Evolutionary conservation across 1,140 invertebrate species (phyloP).

Genomic region (Drosophila teissieri): DNA sequence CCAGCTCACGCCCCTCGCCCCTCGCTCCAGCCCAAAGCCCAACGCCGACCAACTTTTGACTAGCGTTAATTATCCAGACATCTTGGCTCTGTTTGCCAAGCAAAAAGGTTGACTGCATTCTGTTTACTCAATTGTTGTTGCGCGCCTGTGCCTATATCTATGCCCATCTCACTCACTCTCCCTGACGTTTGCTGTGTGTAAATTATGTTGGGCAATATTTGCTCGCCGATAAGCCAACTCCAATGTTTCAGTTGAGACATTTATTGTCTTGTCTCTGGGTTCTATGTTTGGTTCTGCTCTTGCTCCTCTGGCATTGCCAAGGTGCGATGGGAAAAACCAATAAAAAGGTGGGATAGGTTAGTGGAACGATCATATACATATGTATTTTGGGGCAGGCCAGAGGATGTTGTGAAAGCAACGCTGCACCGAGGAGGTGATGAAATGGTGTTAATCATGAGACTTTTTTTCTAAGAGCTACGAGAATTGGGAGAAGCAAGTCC

Average conservation of each 20-base stretch:
- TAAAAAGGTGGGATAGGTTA: slow-evolving; percentile 66
- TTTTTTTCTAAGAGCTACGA: neutral
- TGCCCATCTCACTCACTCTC: neutral
- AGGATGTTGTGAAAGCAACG: neutral
- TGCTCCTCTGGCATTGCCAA: slow-evolving; percentile 59
- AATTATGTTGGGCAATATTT: slow-evolving; percentile 81
- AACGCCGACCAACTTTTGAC: slow-evolving; percentile 17
- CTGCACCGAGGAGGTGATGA: slow-evolving; percentile 1
- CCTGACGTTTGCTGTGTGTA: slow-evolving; percentile 44
- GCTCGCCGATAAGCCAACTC: slow-evolving; percentile 61
- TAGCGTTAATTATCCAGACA: slow-evolving; percentile 73
- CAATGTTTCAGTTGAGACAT: slow-evolving; percentile 62
- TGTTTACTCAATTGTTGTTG: slow-evolving; percentile 72
- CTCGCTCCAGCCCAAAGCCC: neutral
- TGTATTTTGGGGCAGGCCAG: slow-evolving; percentile 8
- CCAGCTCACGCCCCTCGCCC: slow-evolving; percentile 19
- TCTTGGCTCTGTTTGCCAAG: slow-evolving; percentile 50
- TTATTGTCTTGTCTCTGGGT: slow-evolving; percentile 28
- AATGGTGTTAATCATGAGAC: neutral
- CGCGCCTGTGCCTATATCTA: slow-evolving; percentile 2
- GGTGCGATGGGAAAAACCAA: slow-evolving; percentile 51
- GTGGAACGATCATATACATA: slow-evolving; percentile 33
- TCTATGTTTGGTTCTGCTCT: slow-evolving; percentile 9
- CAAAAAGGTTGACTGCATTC: slow-evolving; percentile 77
- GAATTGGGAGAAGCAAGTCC: too few species aligned